Evolutionary conservation across 2,797 vertebrate genomes (phyloP).

Genomic region (Chiroxiphia lanceolata): DNA sequence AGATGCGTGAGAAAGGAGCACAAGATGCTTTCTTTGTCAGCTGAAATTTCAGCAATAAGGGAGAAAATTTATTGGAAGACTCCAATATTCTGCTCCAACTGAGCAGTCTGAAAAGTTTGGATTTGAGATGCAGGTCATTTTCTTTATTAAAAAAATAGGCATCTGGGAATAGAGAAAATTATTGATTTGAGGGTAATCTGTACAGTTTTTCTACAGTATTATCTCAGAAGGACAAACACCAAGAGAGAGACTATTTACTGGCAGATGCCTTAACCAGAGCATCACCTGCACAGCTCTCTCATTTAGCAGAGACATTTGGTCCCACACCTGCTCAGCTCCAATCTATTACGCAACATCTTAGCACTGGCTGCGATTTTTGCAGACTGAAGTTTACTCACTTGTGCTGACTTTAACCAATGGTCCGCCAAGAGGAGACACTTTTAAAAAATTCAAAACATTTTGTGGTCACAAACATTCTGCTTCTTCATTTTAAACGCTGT

Average conservation of each 20-base stretch:
- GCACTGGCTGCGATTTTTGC: neutral
- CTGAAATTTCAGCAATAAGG: slow-evolving; percentile 28
- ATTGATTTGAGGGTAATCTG: neutral
- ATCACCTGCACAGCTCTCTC: neutral
- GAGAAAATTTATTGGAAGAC: neutral
- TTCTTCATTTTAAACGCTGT: neutral
- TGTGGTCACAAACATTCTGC: neutral
- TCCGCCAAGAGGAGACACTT: neutral
- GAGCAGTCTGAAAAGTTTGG: neutral
- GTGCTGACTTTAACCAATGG: neutral
- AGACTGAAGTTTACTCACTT: neutral
- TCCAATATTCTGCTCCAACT: neutral
- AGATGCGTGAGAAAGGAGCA: slow-evolving; percentile 5
- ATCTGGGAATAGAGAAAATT: neutral
- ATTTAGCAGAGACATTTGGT: slow-evolving; percentile 26
- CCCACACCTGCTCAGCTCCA: neutral
- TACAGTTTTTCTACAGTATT: neutral
- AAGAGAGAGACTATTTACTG: neutral
- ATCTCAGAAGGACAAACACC: neutral
- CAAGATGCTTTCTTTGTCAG: neutral
- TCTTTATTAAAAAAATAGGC: neutral
- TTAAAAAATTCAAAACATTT: neutral
- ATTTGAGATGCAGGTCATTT: neutral
- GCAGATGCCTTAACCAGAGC: neutral
- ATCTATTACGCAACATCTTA: neutral